Conservation (phyloP, 2,888 invertebrate genomes). For the Leucania comma region DNA sequence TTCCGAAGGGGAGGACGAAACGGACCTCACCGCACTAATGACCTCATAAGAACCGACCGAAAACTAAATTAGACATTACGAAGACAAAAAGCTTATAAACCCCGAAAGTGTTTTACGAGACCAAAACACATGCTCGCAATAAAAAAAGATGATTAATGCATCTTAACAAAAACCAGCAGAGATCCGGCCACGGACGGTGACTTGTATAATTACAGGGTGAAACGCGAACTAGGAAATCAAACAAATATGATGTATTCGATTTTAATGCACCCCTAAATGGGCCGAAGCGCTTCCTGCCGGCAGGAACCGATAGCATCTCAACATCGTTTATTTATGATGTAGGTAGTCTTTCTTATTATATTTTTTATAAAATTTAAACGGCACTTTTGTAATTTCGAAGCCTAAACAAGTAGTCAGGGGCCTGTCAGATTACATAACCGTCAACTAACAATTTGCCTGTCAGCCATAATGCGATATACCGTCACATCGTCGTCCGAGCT, state of each 20-base stretch:
- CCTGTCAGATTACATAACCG: constrained; percentile 82
- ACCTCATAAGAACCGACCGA: constrained; percentile 83
- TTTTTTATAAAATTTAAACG: constrained; percentile 78
- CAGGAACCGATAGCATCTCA: constrained; percentile 85
- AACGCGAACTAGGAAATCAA: constrained; percentile 91
- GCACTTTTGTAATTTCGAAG: constrained; percentile 83
- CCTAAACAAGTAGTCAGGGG: constrained; percentile 83
- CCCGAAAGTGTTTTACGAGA: constrained; percentile 87
- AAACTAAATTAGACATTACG: constrained; percentile 87
- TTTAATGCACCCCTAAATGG: constrained; percentile 91
- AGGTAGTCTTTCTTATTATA: constrained; percentile 79
- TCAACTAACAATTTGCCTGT: constrained; percentile 77
- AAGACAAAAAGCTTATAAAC: constrained; percentile 85
- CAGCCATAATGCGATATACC: constrained; percentile 37
- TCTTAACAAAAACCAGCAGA: constrained; percentile 86
- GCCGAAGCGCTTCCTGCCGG: constrained; percentile 89
- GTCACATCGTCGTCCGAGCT: constrained; percentile 12
- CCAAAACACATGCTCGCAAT: constrained; percentile 88
- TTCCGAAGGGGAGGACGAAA: constrained; percentile 69
- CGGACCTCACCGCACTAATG: constrained; percentile 82
- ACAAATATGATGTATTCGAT: constrained; percentile 91
- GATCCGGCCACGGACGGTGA: constrained; percentile 88
- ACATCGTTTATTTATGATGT: constrained; percentile 86
- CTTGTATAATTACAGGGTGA: constrained; percentile 90
- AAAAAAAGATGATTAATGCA: constrained; percentile 90